Evolutionary conservation across 2,113 vertebrate species (phyloP).

Genomic region (Daphoenositta chrysoptera): DNA sequence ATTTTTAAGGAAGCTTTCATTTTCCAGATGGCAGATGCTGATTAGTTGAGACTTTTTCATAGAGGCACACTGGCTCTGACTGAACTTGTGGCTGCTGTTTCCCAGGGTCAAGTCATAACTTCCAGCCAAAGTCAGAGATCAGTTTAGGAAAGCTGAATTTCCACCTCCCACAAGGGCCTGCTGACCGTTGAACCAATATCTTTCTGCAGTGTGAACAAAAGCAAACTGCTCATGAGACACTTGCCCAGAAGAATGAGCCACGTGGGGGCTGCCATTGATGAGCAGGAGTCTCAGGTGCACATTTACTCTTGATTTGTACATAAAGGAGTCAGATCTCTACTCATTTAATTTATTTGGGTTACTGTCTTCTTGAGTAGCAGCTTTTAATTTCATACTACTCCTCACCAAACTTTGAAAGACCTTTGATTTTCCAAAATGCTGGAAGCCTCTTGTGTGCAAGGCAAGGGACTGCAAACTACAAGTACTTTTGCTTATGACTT

Average conservation of each 20-base stretch:
- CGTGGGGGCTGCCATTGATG: accelerated
- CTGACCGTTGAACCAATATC: neutral
- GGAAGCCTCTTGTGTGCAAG: neutral
- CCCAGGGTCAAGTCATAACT: neutral
- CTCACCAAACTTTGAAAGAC: neutral
- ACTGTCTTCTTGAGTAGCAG: neutral
- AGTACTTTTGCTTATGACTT: neutral
- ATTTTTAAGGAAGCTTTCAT: neutral
- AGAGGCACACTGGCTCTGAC: neutral
- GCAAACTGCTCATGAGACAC: neutral
- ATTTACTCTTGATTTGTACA: neutral
- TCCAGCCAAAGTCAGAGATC: neutral
- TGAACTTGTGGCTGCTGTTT: neutral
- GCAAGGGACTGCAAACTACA: neutral
- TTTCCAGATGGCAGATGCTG: neutral
- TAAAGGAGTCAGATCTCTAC: neutral
- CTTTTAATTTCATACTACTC: neutral
- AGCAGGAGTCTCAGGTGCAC: neutral
- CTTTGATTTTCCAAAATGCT: neutral
- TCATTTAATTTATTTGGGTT: neutral
- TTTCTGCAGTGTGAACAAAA: neutral
- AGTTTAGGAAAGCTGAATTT: neutral
- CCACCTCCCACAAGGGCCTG: neutral
- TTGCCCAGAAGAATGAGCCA: neutral
- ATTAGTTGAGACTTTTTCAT: neutral